phyloP scores from a whole-genome alignment of 2,888 invertebrate genomes.

The Spilosoma lubricipeda region DNA sequence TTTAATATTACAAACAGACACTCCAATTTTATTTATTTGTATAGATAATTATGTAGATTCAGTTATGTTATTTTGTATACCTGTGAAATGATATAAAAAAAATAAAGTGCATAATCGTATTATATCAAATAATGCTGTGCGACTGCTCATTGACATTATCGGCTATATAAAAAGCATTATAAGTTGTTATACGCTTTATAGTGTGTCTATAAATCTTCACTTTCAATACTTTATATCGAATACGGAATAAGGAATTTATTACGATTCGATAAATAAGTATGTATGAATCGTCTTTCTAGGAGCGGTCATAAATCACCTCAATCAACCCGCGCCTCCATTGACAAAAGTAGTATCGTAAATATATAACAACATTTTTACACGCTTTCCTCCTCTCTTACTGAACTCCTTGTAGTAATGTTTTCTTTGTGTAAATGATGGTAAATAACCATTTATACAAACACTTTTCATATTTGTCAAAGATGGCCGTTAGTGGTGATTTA shows the following conservation, averaged over 20 bases:
- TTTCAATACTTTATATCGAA: constrained; percentile 58
- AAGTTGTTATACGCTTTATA: constrained; percentile 22
- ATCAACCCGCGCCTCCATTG: constrained; percentile 73
- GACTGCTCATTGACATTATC: neutral
- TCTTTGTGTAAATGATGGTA: constrained; percentile 63
- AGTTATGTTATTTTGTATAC: neutral
- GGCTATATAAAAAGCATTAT: constrained; percentile 6
- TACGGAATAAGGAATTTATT: constrained; percentile 74
- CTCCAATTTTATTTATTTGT: no score
- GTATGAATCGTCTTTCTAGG: constrained; percentile 74
- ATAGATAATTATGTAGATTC: neutral
- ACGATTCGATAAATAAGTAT: constrained; percentile 73
- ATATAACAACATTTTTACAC: constrained; percentile 74
- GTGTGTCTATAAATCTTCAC: constrained; percentile 54
- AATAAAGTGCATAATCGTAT: no score
- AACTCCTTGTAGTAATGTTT: constrained; percentile 62
- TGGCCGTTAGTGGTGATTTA: constrained; percentile 46
- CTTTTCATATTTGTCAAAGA: constrained; percentile 50
- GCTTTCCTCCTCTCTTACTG: constrained; percentile 57
- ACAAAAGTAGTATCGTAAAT: constrained; percentile 78
- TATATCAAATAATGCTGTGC: neutral
- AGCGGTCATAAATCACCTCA: constrained; percentile 77
- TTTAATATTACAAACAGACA: no score
- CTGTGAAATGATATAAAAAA: neutral
- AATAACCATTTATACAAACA: constrained; percentile 55